Evolutionary conservation across 1,140 invertebrate species (phyloP).

Genomic region (Drosophila pectinifera): DNA sequence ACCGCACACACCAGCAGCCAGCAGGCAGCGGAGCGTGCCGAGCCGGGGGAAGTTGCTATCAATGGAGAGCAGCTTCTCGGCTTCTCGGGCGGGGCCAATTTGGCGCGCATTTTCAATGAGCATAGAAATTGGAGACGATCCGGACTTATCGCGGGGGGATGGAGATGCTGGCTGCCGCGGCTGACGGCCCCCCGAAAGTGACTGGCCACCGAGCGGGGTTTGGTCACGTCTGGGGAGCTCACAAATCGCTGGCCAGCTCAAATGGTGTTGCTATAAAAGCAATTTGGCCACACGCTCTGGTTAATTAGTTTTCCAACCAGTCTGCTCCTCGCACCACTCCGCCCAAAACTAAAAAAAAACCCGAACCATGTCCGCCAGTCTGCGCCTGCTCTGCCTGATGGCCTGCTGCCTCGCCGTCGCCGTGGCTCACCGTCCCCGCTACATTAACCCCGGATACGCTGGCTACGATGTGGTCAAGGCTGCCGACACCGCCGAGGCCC

Average conservation of each 20-base stretch:
- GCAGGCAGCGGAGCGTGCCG: constrained; percentile 61
- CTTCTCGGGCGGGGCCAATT: constrained; percentile 47
- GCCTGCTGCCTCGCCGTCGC: constrained; percentile 56
- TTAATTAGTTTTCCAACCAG: constrained; percentile 73
- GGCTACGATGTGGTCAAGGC: constrained; percentile 47
- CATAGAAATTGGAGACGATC: constrained; percentile 68
- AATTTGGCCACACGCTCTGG: constrained; percentile 76
- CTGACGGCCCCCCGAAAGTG: constrained; percentile 56
- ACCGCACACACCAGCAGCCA: constrained; percentile 65
- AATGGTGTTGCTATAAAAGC: constrained; percentile 80
- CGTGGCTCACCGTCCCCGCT: constrained; percentile 42
- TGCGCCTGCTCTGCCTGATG: constrained; percentile 70
- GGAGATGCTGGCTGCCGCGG: constrained; percentile 33
- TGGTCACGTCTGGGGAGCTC: constrained; percentile 75
- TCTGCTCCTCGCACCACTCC: constrained; percentile 67
- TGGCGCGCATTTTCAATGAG: constrained; percentile 70
- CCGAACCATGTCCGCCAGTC: constrained; percentile 56
- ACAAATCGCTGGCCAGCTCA: constrained; percentile 69
- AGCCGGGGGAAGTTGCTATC: constrained; percentile 70
- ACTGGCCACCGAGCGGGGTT: constrained; percentile 45
- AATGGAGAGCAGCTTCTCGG: constrained; percentile 60
- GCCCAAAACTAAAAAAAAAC: constrained; percentile 18
- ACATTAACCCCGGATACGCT: constrained; percentile 24
- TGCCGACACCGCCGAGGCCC: constrained; percentile 69
- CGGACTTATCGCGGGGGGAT: constrained; percentile 52